Conservation (phyloP, 2,113 vertebrate species). For the Sturnus vulgaris region DNA sequence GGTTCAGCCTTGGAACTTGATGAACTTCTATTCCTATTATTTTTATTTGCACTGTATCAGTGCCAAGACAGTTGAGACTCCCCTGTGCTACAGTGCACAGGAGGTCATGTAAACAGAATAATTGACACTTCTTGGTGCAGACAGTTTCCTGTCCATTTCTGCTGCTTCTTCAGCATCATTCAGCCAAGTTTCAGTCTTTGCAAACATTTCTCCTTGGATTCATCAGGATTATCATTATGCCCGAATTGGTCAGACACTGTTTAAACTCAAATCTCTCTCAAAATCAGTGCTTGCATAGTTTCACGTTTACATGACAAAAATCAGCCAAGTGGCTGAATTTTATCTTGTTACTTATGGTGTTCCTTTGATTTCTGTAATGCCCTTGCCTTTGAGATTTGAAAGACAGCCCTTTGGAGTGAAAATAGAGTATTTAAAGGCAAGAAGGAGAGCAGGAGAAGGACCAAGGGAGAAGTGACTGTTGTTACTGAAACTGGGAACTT, state of each 20-base stretch:
- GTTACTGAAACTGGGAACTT: not conserved
- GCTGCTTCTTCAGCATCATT: not conserved
- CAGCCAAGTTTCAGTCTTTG: not conserved
- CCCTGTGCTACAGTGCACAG: not conserved
- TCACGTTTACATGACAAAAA: not conserved
- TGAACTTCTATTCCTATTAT: not conserved
- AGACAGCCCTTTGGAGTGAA: not conserved
- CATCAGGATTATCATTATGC: not conserved
- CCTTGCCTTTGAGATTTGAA: not conserved
- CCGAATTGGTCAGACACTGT: not conserved
- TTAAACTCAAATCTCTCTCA: not conserved
- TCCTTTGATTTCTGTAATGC: not conserved
- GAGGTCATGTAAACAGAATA: not conserved
- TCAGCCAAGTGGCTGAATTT: not conserved
- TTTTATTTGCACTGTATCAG: not conserved
- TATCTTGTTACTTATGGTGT: fast-evolving
- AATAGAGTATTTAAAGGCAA: not conserved
- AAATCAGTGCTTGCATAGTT: not conserved
- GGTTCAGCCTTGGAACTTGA: not conserved
- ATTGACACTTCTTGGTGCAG: not conserved
- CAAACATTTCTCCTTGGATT: not conserved
- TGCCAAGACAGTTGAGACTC: not conserved
- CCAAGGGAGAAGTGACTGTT: not conserved
- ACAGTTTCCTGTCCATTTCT: not conserved
- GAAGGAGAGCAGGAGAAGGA: not conserved